Conservation (phyloP, 2,113 vertebrate species). For the Pagrus major region DNA sequence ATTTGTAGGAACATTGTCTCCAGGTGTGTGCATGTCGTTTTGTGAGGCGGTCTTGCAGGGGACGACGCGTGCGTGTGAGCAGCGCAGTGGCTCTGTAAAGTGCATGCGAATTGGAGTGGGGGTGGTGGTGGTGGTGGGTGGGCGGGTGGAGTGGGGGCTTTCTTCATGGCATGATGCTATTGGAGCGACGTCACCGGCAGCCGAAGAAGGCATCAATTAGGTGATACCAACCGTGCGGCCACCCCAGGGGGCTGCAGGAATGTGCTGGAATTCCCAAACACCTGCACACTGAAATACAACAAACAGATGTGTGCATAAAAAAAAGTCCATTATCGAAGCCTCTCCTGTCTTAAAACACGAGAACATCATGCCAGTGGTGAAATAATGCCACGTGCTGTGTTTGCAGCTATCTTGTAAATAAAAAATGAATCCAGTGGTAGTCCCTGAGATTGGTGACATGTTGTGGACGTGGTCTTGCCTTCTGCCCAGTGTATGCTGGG, state of each 20-base stretch:
- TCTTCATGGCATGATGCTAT: slow-evolving; percentile 72
- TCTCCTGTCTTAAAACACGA: background rate
- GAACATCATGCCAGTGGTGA: background rate
- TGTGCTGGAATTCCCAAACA: slow-evolving; percentile 56
- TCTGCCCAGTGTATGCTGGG: slow-evolving; percentile 15
- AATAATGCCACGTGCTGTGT: background rate
- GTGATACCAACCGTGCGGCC: slow-evolving; percentile 53
- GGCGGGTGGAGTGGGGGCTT: slow-evolving; percentile 44
- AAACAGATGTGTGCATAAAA: background rate
- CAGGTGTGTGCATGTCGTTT: slow-evolving; percentile 1
- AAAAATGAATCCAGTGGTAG: slow-evolving; percentile 5
- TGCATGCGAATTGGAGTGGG: slow-evolving; percentile 68
- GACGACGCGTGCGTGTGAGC: slow-evolving; percentile 18
- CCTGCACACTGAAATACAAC: background rate
- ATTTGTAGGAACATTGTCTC: slow-evolving; percentile 36
- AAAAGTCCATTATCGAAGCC: background rate
- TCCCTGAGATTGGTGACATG: slow-evolving; percentile 5
- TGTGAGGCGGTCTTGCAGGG: slow-evolving; percentile 1
- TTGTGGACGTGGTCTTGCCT: slow-evolving; percentile 3
- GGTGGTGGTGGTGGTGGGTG: slow-evolving; percentile 40
- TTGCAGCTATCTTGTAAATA: background rate
- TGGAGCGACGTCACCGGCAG: slow-evolving; percentile 76
- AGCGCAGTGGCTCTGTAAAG: slow-evolving; percentile 61
- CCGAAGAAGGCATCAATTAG: slow-evolving; percentile 62
- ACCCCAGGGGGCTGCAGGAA: slow-evolving; percentile 47